Conservation (phyloP, 2,888 invertebrate genomes). For the Cheilosia urbana region DNA sequence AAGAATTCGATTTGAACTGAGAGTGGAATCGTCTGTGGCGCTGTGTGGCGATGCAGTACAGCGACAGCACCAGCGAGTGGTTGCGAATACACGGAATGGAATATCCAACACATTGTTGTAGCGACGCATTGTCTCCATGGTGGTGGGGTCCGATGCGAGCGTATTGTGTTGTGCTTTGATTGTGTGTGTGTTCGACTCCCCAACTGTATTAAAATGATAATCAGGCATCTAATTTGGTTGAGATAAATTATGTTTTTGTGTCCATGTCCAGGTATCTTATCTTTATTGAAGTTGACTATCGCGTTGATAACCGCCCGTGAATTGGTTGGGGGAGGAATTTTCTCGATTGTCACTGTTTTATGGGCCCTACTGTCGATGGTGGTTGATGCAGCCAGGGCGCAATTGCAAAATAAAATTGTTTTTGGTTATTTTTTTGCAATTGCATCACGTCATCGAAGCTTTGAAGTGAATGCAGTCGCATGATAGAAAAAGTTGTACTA, state of each 20-base stretch:
- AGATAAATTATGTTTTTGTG: constrained; percentile 30
- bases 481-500: constrained; percentile 18
- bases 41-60: constrained; percentile 37
- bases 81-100: constrained; percentile 48
- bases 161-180: constrained; percentile 28
- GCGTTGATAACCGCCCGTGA: not conserved
- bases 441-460: constrained; percentile 66
- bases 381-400: constrained; percentile 57
- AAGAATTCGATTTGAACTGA: constrained; percentile 68
- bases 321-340: not conserved
- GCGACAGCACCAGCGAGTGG: too few relatives aligned
- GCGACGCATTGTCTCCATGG: constrained; percentile 4
- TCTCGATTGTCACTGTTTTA: constrained; percentile 14
- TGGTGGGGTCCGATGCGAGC: constrained; percentile 29
- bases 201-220: constrained; percentile 6
- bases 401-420: constrained; percentile 53
- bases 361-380: constrained; percentile 43
- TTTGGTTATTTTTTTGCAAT: constrained; percentile 33
- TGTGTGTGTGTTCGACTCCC: constrained; percentile 12
- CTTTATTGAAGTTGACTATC: constrained; percentile 26
- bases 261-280: constrained; percentile 32
- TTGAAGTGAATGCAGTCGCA: constrained; percentile 20
- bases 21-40: constrained; percentile 18
- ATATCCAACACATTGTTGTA: constrained; percentile 32
- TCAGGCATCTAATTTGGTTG: constrained; percentile 25